phyloP scores from a whole-genome alignment of 2,888 invertebrate species.

The Poecilobothrus nobilitatus region DNA sequence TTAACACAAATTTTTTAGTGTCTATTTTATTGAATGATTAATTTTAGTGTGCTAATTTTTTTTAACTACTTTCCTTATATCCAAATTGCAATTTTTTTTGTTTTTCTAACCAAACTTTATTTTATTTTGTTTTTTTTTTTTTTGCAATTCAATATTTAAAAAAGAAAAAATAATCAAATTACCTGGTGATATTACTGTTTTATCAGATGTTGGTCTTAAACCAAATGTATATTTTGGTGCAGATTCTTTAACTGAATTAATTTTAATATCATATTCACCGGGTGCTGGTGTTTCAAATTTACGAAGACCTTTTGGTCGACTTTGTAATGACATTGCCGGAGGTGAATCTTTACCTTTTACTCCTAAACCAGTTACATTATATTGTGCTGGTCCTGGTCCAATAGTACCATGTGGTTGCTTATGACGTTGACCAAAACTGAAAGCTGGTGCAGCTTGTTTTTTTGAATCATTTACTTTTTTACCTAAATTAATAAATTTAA shows the following conservation, averaged over 20 bases:
- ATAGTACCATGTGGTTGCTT: constrained; percentile 48
- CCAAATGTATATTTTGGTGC: constrained; percentile 70
- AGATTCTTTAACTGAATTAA: constrained; percentile 42
- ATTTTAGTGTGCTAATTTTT: too few species aligned
- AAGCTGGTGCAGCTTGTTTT: constrained; percentile 69
- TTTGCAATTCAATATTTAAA: too few species aligned
- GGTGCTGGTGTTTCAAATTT: constrained; percentile 68
- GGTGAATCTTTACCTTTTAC: constrained; percentile 72
- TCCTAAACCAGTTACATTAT: constrained; percentile 77
- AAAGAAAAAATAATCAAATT: constrained; percentile 25
- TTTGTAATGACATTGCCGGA: constrained; percentile 70
- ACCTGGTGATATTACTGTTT: constrained; percentile 61
- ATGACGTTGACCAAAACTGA: constrained; percentile 64
- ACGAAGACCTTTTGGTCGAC: constrained; percentile 49
- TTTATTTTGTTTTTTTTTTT: too few species aligned
- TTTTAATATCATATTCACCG: constrained; percentile 76
- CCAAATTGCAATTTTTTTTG: too few species aligned
- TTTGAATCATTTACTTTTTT: constrained; percentile 69
- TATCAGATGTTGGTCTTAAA: constrained; percentile 54
- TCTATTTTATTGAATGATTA: too few species aligned
- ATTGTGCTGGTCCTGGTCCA: constrained; percentile 85
- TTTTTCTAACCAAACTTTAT: too few species aligned
- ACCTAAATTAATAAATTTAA: constrained; percentile 49
- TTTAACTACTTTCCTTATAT: too few species aligned
- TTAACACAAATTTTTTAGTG: too few species aligned